Evolutionary conservation across 2,888 invertebrate species (phyloP).

Genomic region (Amiota mariae): DNA sequence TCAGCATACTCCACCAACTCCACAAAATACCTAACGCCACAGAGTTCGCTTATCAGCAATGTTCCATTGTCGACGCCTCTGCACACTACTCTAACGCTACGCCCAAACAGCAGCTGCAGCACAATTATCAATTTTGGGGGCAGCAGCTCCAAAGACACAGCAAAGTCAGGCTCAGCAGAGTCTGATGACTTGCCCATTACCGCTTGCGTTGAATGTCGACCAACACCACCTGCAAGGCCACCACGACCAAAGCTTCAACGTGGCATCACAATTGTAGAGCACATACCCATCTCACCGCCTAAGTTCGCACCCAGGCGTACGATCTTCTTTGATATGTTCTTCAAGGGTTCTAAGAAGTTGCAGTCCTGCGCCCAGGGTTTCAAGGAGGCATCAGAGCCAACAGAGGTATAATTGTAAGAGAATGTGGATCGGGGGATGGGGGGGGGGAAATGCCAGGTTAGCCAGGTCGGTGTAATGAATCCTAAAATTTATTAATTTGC

Average conservation of each 20-base stretch:
- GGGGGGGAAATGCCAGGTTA: slow-evolving; percentile 1
- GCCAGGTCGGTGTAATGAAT: neutral
- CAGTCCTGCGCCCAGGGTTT: slow-evolving; percentile 67
- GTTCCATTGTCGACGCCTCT: slow-evolving; percentile 50
- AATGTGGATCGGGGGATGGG: too few species aligned
- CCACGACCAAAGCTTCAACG: slow-evolving; percentile 61
- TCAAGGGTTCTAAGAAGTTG: slow-evolving; percentile 71
- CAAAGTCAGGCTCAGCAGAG: slow-evolving; percentile 48
- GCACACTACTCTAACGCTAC: slow-evolving; percentile 53
- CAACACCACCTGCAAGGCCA: slow-evolving; percentile 33
- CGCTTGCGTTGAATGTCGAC: slow-evolving; percentile 33
- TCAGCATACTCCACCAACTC: slow-evolving; percentile 72
- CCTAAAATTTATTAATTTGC: slow-evolving; percentile 49
- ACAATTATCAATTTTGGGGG: slow-evolving; percentile 64
- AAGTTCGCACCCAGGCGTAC: slow-evolving; percentile 58
- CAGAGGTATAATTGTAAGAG: slow-evolving; percentile 64
- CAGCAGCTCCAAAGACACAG: neutral
- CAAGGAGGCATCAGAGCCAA: slow-evolving; percentile 60
- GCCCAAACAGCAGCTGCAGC: slow-evolving; percentile 69
- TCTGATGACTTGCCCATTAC: slow-evolving; percentile 45
- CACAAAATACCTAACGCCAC: slow-evolving; percentile 70
- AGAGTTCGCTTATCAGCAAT: slow-evolving; percentile 60
- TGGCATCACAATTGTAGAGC: slow-evolving; percentile 68
- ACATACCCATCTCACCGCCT: slow-evolving; percentile 57
- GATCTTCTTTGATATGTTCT: slow-evolving; percentile 69